A percentile compares a stretch with the other conserved stretches of the same genome.
These are phyloP conservation scores for Hirundichthys speculiger DNA, from an alignment of 2,113 vertebrate species.

Conservation along the genomic window DNA sequence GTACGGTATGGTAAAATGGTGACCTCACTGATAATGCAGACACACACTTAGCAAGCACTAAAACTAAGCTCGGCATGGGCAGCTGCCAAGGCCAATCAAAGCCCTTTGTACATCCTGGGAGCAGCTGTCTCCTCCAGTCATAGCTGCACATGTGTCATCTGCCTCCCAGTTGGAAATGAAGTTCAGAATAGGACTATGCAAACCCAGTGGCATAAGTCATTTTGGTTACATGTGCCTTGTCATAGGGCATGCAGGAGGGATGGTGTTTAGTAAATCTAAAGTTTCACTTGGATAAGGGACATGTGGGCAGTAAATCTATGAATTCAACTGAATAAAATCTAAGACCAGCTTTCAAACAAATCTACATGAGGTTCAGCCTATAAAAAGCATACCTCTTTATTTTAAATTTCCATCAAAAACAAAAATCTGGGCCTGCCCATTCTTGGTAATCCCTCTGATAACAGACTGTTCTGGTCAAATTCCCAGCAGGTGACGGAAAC, in stretches of 20 bases:
- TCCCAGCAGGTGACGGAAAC: slow-evolving; percentile 48
- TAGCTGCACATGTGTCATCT: slow-evolving; percentile 74
- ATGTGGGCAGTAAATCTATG: neutral
- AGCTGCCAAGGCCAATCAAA: slow-evolving; percentile 81
- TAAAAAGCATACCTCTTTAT: slow-evolving; percentile 8
- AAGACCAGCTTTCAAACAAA: slow-evolving; percentile 14
- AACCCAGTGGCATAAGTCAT: slow-evolving; percentile 31
- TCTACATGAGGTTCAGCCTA: slow-evolving; percentile 13
- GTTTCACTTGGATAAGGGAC: neutral
- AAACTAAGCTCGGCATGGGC: slow-evolving; percentile 69
- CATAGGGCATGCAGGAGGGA: slow-evolving; percentile 16
- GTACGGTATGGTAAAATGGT: slow-evolving; percentile 60
- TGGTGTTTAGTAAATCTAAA: slow-evolving; percentile 40
- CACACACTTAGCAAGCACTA: slow-evolving; percentile 73
- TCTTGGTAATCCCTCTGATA: slow-evolving; percentile 26
- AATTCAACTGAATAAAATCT: slow-evolving; percentile 1
- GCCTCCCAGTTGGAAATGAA: slow-evolving; percentile 66
- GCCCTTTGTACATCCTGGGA: slow-evolving; percentile 71
- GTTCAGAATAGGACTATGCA: slow-evolving; percentile 59
- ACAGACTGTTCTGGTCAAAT: slow-evolving; percentile 44
- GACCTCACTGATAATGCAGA: slow-evolving; percentile 74
- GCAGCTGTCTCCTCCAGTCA: slow-evolving; percentile 78
- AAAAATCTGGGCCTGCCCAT: slow-evolving; percentile 23
- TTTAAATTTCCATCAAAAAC: slow-evolving; percentile 13
- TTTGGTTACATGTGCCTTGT: slow-evolving; percentile 30